Base-by-base conservation (phyloP, 2,797 vertebrate species). In the Rhynchonycteris naso region DNA sequence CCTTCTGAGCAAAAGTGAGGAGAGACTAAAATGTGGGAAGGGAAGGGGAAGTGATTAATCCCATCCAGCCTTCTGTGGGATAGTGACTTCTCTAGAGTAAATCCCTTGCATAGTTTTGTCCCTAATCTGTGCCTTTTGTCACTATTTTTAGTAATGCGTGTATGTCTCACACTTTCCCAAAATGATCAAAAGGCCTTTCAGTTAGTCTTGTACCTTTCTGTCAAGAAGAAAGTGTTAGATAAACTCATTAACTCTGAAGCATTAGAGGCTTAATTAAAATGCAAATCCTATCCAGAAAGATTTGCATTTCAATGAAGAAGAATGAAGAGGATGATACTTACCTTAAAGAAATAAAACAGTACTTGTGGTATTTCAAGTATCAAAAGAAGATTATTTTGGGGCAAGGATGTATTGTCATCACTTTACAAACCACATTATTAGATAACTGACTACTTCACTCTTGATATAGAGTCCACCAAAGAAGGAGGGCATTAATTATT, bases 181-280 rank as follows among this genome's bases (percentile, higher is more conserved):
- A 92, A 93, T 93, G 92, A 96, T 93, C 84, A 79, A 93, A 95
- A 95, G 38, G 4, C 54, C 71, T 95, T 96, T 95, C 78, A 88
- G 75, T 95, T 96, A 96, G 92, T 19, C 54, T 94, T 93, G 52
- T 78, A 88, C 38, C 21, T 88, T 96, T 87, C 83, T 95, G 84
- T 96, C 81, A 90, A 87, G 79, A 96, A 96, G 61, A 95, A 88
- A 93, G 76, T 93, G 76, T 95, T 90, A 90, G 87, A 96, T 97
- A 95, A 96, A 97, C 84, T 97, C 94, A 97, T 97, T 96, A 95
- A 95, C 76, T 93, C 58, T 87, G 90, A 93, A 96, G 94, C 80
- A 94, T 91, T 94, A 93, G 72, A 26, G 35, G 35, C 84, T 94
- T 97, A 97, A 97, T 95, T 97, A 97, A 96, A 97, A 96, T 95